Base-by-base conservation (phyloP, 2,113 vertebrate species). In the Carollia perspicillata region DNA sequence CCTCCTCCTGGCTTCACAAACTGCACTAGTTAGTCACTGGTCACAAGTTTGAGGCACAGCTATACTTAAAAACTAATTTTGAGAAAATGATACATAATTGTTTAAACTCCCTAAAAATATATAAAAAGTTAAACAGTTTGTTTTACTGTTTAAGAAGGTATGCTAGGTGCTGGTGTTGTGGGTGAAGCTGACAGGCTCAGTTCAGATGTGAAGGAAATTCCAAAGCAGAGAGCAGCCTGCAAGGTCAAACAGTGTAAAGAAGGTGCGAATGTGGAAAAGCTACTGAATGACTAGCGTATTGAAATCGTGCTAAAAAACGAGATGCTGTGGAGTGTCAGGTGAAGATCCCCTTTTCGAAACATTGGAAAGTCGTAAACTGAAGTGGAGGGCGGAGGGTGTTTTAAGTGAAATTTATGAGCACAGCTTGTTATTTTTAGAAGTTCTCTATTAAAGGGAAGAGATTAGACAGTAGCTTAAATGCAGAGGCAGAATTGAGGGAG, bases 321-420 rank as follows among this genome's bases (percentile, higher is more conserved):
- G 20, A 65, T 49, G 14, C 49, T 40, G 22, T 33, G 5, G 33
- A 26, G 35, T 75, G 18, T 89, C 63, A 93, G 85, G 35, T 26
- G n/a, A 79, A 77, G 75, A 77, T 93, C 69, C 40, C 26, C 30
- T 92, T 95, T 94, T 96, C 72, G 96, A 92, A 88, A 35, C 4
- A 17, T 8, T 84, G 40, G 51, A 79, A 91, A 93, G 58, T 74
- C 68, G 16, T 51, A 51, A 85, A 63, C 60, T 42, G 23, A 47
- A 80, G 9, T 47, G 22, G 30, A 26, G 4, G 20, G 14, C 35
- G 37, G 71, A 20, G 20, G 55, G 12, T 84, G 65, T 81, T 93
- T 17, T 30, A 90, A 90, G 77, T 17, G 8, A 87, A 44, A 26
- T 66, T 90, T 94, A n/a, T 88, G 60, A 94, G 66, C 28, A 18